These are phyloP conservation scores for Brachyptera risi DNA, from an alignment of 2,888 invertebrate genomes.

Conservation along the genomic window DNA sequence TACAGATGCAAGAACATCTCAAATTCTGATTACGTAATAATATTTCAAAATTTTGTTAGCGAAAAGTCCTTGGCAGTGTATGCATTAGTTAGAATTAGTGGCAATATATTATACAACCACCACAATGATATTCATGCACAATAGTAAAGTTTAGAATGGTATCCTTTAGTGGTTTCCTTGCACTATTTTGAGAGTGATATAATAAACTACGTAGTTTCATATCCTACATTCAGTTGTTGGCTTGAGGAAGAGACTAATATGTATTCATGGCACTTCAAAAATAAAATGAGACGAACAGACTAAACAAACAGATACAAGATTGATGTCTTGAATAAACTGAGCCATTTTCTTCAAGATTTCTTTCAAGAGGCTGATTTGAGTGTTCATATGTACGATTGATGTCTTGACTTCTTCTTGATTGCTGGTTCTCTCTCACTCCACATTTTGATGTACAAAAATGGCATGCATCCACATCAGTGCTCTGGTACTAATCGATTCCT, in stretches of 20 bases:
- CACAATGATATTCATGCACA: slow-evolving; percentile 23
- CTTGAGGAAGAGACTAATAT: neutral
- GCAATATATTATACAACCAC: slow-evolving; percentile 30
- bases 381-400: neutral
- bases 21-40: neutral
- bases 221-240: neutral
- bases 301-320: neutral
- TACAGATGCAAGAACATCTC: slow-evolving; percentile 30
- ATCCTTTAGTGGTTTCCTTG: slow-evolving; percentile 7
- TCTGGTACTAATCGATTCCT: too few relatives aligned
- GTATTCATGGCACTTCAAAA: neutral
- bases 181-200: slow-evolving; percentile 30
- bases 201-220: neutral
- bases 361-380: neutral
- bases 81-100: slow-evolving; percentile 33
- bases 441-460: slow-evolving; percentile 7
- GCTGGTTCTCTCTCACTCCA: slow-evolving; percentile 19
- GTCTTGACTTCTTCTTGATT: neutral
- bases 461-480: too few relatives aligned
- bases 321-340: slow-evolving; percentile 20
- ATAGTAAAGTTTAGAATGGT: slow-evolving; percentile 16
- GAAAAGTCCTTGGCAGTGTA: slow-evolving; percentile 35
- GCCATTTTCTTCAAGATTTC: slow-evolving; percentile 20
- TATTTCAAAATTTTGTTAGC: slow-evolving; percentile 15
- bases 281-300: neutral